A percentile compares a stretch with the other conserved stretches of the same genome.
phyloP scores from a whole-genome alignment of 2,797 vertebrate species.

The Parambassis ranga region DNA sequence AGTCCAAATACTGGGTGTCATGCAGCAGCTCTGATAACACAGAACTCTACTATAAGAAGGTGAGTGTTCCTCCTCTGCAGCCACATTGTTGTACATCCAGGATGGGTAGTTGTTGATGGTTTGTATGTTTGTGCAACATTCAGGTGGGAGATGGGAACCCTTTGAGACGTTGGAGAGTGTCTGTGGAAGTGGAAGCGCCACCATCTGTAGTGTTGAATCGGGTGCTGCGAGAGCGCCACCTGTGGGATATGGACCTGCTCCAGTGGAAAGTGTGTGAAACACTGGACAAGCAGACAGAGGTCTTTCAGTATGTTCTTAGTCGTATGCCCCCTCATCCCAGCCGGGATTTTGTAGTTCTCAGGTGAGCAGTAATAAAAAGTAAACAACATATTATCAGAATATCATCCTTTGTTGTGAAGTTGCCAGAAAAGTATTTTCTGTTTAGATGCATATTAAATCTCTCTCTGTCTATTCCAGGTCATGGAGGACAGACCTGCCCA shows the following conservation, averaged over 20 bases:
- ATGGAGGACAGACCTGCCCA: conserved; percentile 95
- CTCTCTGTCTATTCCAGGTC: conserved; percentile 77
- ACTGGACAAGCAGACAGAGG: conserved; percentile 92
- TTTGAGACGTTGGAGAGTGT: conserved; percentile 90
- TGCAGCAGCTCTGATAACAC: conserved; percentile 89
- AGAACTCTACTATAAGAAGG: conserved; percentile 96
- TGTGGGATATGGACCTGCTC: conserved; percentile 96
- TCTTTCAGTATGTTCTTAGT: conserved; percentile 93
- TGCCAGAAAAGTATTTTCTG: not conserved
- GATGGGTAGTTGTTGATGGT: no score
- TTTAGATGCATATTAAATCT: not conserved
- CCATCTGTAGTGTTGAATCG: conserved; percentile 94
- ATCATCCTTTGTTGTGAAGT: not conserved
- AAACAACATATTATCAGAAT: not conserved
- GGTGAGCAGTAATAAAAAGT: conserved; percentile 74
- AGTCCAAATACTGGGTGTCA: conserved; percentile 93
- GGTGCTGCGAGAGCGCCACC: conserved; percentile 93
- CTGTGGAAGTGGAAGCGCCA: conserved; percentile 93
- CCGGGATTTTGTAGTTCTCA: conserved; percentile 92
- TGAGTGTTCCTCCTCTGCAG: conserved; percentile 46
- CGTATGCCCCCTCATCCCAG: conserved; percentile 95
- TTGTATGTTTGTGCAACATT: not conserved
- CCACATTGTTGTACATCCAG: no score
- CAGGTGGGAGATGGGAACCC: conserved; percentile 95
- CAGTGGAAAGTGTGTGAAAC: conserved; percentile 94